Percentiles rank a stretch among this genome's conserved stretches.
These are phyloP conservation scores for Lasioglossum zephyrum DNA, from an alignment of 2,888 invertebrate genomes.

Conservation along the genomic window DNA sequence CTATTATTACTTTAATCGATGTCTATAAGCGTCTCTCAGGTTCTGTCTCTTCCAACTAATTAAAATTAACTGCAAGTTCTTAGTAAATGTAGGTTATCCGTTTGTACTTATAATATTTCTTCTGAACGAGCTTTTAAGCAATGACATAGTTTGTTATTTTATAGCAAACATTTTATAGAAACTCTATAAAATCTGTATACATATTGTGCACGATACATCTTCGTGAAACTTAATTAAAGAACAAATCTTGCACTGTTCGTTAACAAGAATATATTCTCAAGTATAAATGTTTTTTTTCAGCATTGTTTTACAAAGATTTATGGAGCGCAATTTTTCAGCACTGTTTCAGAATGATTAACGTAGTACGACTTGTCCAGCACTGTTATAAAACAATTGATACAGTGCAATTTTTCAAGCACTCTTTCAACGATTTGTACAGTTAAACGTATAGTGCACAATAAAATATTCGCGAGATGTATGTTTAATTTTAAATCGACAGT, in stretches of 20 bases:
- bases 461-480: background rate
- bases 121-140: background rate
- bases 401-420: background rate
- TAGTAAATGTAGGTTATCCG: no score
- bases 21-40: no score
- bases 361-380: background rate
- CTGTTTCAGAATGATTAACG: no score
- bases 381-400: background rate
- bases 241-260: no score
- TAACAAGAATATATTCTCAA: no score
- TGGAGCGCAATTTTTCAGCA: no score
- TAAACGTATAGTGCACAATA: background rate
- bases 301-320: no score
- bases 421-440: background rate
- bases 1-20: background rate
- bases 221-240: background rate
- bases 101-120: background rate
- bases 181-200: background rate
- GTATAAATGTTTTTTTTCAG: no score
- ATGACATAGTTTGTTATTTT: background rate
- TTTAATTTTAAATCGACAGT: background rate
- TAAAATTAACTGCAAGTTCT: no score
- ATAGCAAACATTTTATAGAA: background rate
- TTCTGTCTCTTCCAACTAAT: no score
- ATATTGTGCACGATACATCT: no score